Evolutionary conservation across 2,113 vertebrate species (phyloP), one percentile per base, ranked within the genome.

Genomic region (Perccottus glenii): DNA sequence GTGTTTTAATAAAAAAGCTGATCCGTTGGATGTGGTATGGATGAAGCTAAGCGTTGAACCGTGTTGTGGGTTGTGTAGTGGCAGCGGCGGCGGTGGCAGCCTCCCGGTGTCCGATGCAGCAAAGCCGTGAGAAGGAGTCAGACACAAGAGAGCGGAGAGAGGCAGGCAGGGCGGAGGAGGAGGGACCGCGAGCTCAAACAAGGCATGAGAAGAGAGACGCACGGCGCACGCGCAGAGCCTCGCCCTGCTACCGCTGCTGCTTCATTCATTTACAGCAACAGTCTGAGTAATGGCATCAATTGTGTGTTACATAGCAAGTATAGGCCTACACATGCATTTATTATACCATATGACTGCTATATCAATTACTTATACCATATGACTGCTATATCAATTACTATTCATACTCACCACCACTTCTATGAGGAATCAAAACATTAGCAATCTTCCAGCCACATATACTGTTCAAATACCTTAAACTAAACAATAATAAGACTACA

Each of bases 201-300:
- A 27, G 19, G 19, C 86, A 77, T 78, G 78, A 84, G 78, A 88
- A 82, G 76, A 69, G 68, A 90, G 78, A 81, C 76, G 0, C 83
- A 92, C 82, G 70, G 87, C 68, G 88, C 90, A 86, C 90, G 92
- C 93, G 91, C 86, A 75, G 57, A 87, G 89, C 86, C 91, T 92
- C 90, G 89, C 89, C 92, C 91, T 75, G 81, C 78, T 93, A n/a
- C 52, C 7, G 33, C 52, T 12, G 7, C 51, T 0, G 12, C 44
- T 12, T 46, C 44, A 46, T 46, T 85, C 83, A 86, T 70, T 79
- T 82, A 87, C 81, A 81, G 84, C 71, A 70, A 46, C 55, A 81
- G 67, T 55, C 56, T 19, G 73, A 57, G 66, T 85, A 80, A 87
- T 86, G 76, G 71, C 80, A 80, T 87, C 77, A 84, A 85, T 85